Evolutionary conservation across 2,888 invertebrate species (phyloP).

Genomic region (Ceratothoa steindachneri): DNA sequence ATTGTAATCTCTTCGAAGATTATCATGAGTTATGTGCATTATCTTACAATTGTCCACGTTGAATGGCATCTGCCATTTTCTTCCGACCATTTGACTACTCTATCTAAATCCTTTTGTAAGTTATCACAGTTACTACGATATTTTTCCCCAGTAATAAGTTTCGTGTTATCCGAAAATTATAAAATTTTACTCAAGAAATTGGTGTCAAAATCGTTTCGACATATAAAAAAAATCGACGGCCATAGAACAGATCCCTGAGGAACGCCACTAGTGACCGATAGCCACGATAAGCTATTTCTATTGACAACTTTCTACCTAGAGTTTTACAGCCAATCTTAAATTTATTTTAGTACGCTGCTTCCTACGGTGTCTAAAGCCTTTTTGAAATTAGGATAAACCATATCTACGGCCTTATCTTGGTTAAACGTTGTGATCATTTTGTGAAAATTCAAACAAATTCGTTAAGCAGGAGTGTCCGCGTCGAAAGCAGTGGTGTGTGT

Average conservation of each 20-base stretch:
- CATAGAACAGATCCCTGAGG: neutral
- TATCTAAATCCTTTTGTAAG: neutral
- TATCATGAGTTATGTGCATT: neutral
- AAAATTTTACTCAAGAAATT: neutral
- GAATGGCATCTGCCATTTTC: neutral
- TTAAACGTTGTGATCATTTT: too few relatives aligned
- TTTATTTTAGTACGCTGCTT: too few relatives aligned
- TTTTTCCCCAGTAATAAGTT: too few relatives aligned
- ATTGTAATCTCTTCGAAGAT: too few relatives aligned
- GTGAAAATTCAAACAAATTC: too few relatives aligned
- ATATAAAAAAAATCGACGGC: neutral
- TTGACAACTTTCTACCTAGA: neutral
- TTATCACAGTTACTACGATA: too few relatives aligned
- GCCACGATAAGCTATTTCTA: neutral
- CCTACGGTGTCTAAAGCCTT: too few relatives aligned
- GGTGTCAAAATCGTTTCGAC: neutral
- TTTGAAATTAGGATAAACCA: too few relatives aligned
- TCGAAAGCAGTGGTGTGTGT: too few relatives aligned
- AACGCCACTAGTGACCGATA: neutral
- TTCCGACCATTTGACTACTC: neutral
- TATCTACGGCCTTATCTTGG: too few relatives aligned
- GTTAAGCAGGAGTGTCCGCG: too few relatives aligned
- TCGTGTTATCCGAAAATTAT: neutral
- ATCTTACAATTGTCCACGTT: neutral
- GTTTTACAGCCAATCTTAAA: too few relatives aligned